Evolutionary conservation across 2,888 invertebrate species (phyloP), one percentile per base, ranked within the genome.

Genomic region (Phoenoteleia sp.): DNA sequence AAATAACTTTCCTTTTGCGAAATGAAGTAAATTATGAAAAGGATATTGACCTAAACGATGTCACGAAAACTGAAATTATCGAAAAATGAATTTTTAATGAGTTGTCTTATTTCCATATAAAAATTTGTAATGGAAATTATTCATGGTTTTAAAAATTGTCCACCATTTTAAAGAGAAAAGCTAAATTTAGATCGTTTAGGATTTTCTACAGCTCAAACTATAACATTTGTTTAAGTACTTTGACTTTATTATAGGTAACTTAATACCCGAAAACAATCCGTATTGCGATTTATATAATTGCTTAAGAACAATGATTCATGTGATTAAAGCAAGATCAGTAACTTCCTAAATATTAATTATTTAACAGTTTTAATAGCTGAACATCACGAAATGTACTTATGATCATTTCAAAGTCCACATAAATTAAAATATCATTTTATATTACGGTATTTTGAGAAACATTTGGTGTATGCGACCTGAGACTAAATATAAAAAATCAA

Each of bases 51-150:
- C 3, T 17, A 36, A 75, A 76, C 39, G 42, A 71, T 71, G 79
- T 75, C 27, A 27, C 67, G 11, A 11, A 66, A 49, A 82, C 76
- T 29, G 82, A 71, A 1, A 64, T 82, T 19, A 11, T 33, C 27
- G 81, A 83, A 62, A 19, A 23, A 54, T 85, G 82, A n/a, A 45
- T 83, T 4, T 83, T 83, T 19, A n/a, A 77, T 82, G 74, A 1
- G 9, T n/a, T 81, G 69, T 45, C 54, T 3, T 69, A 81, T 17
- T 75, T 81, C 64, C 81, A 81, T 36, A 39, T 77, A 6, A n/a
- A 77, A 33, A 81, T 58, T 81, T 2, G 81, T 84, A 81, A 81
- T 81, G 13, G 77, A 84, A 19, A 6, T 84, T 13, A 1, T 29
- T 5, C 21, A 74, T 7, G 75, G 82, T 42, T 21, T 19, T 1